Evolutionary conservation across 1,140 invertebrate species (phyloP), one percentile per base, ranked within the genome.

Genomic region (Ephestia elutella): DNA sequence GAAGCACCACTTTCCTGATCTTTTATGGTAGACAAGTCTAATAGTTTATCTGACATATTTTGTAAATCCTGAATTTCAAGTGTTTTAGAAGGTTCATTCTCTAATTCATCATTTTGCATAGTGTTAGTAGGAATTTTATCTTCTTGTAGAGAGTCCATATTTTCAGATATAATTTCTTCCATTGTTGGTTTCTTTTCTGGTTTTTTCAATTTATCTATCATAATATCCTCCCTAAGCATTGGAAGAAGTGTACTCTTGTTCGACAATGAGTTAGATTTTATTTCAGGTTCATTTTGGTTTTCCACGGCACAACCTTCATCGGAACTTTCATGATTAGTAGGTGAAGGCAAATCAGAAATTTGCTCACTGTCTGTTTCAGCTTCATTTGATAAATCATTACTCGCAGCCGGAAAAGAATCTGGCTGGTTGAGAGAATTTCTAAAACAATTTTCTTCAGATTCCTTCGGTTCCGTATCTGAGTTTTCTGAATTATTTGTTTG

Each of bases 11-110:
- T 2, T n/a, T 13, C 21, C 20, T 25, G 19, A 53, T 53, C 21
- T 4, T 25, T 21, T 53, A n/a, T 53, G 17, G 9, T 53, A 13
- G 15, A 18, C 13, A 53, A 53, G n/a, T 53, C 9, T 50, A 82
- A 60, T 53, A 82, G 58, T 13, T 66, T 69, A 64, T 82, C 65
- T 19, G 80, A 79, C 60, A 80, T 63, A 15, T 76, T 62, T 62
- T 82, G 80, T 54, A 80, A 70, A 57, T 82, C 78, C 54, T 70
- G 49, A 25, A 66, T 62, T 17, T 44, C 38, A 44, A 44, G 38
- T n/a, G 38, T 44, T 44, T 44, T n/a, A 44, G n/a, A 44, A 5
- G 38, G 13, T 15, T 15, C n/a, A 5, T 15, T 44, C 5, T 44
- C 38, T 44, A 44, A 44, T 44, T n/a, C 38, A n/a, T 2, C 7